Conservation (phyloP, 1,140 invertebrate species). For the Trichonephila clavipes region DNA sequence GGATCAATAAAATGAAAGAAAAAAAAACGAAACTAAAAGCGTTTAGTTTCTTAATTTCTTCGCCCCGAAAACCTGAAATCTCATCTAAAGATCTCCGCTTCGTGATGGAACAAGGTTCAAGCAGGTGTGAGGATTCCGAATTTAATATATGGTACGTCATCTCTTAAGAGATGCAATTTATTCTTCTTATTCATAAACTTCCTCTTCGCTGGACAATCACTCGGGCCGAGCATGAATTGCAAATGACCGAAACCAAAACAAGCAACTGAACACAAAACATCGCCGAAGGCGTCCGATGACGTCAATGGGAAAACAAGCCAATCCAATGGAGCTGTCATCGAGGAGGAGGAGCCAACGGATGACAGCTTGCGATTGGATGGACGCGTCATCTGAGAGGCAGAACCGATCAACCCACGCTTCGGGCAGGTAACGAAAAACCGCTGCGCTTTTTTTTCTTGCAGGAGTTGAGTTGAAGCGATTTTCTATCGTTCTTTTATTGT, state of each 20-base stretch:
- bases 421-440: slow-evolving; percentile 30
- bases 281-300: background rate
- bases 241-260: slow-evolving; percentile 37
- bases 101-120: background rate
- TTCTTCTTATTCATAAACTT: background rate
- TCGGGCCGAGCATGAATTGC: background rate
- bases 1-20: background rate
- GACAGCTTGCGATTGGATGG: slow-evolving; percentile 24
- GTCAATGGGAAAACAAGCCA: background rate
- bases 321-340: background rate
- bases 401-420: slow-evolving; percentile 37
- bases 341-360: background rate
- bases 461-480: background rate
- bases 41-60: background rate
- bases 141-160: background rate
- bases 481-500: background rate
- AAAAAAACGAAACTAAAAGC: background rate
- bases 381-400: slow-evolving; percentile 13
- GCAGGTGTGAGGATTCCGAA: background rate
- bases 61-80: too few species aligned
- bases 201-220: background rate
- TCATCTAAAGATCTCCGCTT: too few species aligned
- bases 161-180: background rate
- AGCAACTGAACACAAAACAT: background rate
- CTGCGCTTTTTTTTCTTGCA: background rate